These are phyloP conservation scores for Cosmia trapezina DNA, from an alignment of 2,888 invertebrate genomes.

Conservation along the genomic window DNA sequence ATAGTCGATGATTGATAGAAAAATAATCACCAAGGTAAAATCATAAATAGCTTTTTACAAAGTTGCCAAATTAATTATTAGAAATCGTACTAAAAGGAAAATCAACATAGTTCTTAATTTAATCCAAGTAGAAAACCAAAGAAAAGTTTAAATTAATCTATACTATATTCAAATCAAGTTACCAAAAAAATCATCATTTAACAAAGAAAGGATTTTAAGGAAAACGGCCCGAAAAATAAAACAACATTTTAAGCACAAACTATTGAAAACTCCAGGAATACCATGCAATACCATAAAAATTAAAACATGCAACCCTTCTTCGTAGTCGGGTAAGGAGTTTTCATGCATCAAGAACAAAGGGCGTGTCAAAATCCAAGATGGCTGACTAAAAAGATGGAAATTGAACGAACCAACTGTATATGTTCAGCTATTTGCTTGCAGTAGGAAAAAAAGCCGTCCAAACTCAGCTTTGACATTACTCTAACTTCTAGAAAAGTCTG, in stretches of 20 bases:
- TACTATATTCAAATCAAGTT: not conserved
- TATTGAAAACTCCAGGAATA: not conserved
- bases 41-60: not conserved
- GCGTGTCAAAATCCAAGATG: constrained; percentile 65
- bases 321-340: not conserved
- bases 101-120: not conserved
- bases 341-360: constrained; percentile 54
- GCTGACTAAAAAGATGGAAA: constrained; percentile 62
- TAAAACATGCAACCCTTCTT: constrained; percentile 27
- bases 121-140: not conserved
- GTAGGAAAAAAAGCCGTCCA: constrained; percentile 90
- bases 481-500: constrained; percentile 85
- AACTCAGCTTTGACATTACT: constrained; percentile 88
- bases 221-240: not conserved
- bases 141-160: not conserved
- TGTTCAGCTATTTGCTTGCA: constrained; percentile 91
- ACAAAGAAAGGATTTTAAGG: not conserved
- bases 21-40: not conserved
- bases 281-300: not conserved
- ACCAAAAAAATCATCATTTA: not conserved
- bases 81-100: not conserved
- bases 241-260: not conserved
- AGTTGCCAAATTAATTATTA: constrained; percentile 7
- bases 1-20: not conserved
- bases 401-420: constrained; percentile 89